Evolutionary conservation across 2,797 vertebrate species (phyloP).

Genomic region (Semaprochilodus insignis): DNA sequence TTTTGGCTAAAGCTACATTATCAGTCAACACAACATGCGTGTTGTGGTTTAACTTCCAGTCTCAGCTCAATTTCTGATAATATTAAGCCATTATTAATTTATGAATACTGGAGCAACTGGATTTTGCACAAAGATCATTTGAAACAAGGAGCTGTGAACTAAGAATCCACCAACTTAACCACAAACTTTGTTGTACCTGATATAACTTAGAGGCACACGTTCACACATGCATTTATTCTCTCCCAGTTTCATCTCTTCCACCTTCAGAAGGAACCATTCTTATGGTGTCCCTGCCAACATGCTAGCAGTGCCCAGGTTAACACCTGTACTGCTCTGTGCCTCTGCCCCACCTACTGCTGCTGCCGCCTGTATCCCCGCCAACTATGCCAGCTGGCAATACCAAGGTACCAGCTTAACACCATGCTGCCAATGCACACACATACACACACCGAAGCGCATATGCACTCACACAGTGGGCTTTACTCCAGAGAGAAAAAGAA

Average conservation of each 20-base stretch:
- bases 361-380: conserved; percentile 9
- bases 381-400: conserved; percentile 18
- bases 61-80: too few species aligned
- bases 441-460: conserved; percentile 4
- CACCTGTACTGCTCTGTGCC: conserved; percentile 6
- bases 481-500: background rate
- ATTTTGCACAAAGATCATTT: too few species aligned
- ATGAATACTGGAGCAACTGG: too few species aligned
- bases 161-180: too few species aligned
- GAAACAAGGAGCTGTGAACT: too few species aligned
- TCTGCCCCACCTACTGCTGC: conserved; percentile 27
- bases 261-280: background rate
- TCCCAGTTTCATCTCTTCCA: background rate
- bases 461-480: conserved; percentile 1
- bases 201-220: too few species aligned
- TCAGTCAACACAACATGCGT: too few species aligned
- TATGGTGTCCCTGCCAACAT: conserved; percentile 19
- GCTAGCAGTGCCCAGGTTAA: conserved; percentile 18
- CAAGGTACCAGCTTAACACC: background rate
- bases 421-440: conserved; percentile 2
- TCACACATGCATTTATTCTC: too few species aligned
- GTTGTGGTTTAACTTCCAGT: too few species aligned
- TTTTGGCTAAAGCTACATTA: too few species aligned
- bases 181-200: too few species aligned
- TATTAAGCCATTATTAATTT: too few species aligned